Base-by-base conservation (phyloP, 2,797 vertebrate species). In the Cossypha dichroa region DNA sequence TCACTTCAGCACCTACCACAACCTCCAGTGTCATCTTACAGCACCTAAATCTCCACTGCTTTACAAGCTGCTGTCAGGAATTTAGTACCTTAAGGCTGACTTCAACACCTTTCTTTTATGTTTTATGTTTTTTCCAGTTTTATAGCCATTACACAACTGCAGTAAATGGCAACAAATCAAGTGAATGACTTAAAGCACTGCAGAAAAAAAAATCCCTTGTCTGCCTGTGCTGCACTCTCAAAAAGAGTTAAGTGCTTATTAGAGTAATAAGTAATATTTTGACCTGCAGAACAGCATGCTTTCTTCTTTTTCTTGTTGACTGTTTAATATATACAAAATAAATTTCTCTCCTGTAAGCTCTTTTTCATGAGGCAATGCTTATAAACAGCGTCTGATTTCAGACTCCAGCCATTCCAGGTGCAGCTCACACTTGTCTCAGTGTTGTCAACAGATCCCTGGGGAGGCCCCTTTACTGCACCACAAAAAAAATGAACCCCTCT, bases 31-130 rank as follows among this genome's bases (percentile, higher is more conserved):
- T 93, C 88, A 83, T 70, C 76, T 92, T 91, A 51, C 75, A 94
- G 83, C 82, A 93, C 88, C 84, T 81, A 97, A 95, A 96, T 96
- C 93, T 95, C 89, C 54, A 59, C 93, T 95, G 80, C 95, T 98
- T 98, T 97, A 97, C 96, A 97, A 98, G 97, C 96, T 95, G 94
- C 93, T 97, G 92, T 96, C 93, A 93, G 96, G 96, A 97, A 98
- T 97, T 92, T 92, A 93, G 95, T 96, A 94, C 96, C 97, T 97
- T 95, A 63, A 94, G 97, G 96, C 96, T 96, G 95, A 96, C 97
- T 98, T 97, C 97, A 93, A 96, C 97, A 97, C 97, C 95, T 98
- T 97, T 92, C 97, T 96, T 97, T 97, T 96, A 97, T 95, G 95
- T 94, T 97, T 97, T 96, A 97, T 97, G 87, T 64, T 95, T 97